Base-by-base conservation (phyloP, 2,113 vertebrate species). In the Phylloscopus trochilus region DNA sequence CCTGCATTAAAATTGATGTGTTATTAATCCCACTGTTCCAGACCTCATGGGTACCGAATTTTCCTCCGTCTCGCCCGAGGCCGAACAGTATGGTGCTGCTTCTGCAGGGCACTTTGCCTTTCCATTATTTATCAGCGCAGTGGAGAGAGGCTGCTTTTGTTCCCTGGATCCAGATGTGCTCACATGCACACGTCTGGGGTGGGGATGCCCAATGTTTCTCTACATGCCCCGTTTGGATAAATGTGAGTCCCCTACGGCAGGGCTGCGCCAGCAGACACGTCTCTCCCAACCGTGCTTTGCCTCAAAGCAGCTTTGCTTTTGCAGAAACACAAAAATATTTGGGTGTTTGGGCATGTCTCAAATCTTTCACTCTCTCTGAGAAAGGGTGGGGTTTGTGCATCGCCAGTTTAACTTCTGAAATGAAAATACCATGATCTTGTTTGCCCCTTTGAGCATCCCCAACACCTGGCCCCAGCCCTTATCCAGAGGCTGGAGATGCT, bases 1-100 rank as follows among this genome's bases (percentile, higher is more conserved):
- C 75, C 95, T 85, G 91, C 97, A 98, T 98, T 98, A 97, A 98
- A 98, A 98, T 97, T 94, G 97, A 98, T 97, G 97, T 75, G 87
- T 97, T 97, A 97, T 98, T 98, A 98, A 98, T 98, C 97, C 97
- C 95, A 78, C 95, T 93, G 97, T 93, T 97, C 90, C 94, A 51
- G 83, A 89, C 93, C 96, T 86, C 74, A 27, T 20, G 87, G 96
- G 96, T 77, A 83, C 89, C 8, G 12, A 58, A 63, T 95, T 91
- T 52, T 87, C 79, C 80, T 73, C 47, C 28, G 3, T 90, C 93
- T 97, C 23, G 95, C 97, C 96, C 2, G 35, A 87, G 91, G 97
- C 96, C 35, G 52, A 94, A 15, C 90, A 39, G 90, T 84, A 5
- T 94, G 91, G 85, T 76, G 97, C 82, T 22, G 12, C 96, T 96